Conservation (phyloP, 2,797 vertebrate genomes). For the Galago senegalensis region DNA sequence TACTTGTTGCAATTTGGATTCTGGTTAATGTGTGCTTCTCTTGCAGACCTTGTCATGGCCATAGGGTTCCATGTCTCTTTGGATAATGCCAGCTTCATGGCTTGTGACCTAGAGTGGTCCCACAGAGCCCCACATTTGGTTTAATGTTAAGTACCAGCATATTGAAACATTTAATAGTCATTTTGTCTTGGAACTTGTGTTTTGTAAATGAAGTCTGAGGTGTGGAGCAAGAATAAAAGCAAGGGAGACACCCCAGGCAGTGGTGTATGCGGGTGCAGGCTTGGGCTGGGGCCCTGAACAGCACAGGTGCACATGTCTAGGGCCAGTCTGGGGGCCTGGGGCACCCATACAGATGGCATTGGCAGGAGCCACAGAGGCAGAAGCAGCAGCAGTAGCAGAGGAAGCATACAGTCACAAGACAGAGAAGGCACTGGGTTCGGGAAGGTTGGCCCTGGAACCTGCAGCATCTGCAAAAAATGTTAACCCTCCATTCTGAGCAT, state of each 20-base stretch:
- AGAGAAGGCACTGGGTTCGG: neutral
- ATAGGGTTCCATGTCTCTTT: neutral
- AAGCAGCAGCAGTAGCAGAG: neutral
- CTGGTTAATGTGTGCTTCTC: neutral
- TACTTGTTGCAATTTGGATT: neutral
- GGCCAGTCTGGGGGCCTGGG: accelerated
- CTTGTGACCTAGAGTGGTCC: neutral
- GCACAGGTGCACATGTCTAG: neutral
- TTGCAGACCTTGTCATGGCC: neutral
- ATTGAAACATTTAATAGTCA: neutral
- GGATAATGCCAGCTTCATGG: neutral
- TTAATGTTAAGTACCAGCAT: neutral
- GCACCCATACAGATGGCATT: too few species aligned
- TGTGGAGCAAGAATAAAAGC: neutral
- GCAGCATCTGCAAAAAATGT: neutral
- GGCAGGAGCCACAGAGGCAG: neutral
- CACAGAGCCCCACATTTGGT: too few species aligned
- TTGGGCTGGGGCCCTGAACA: neutral
- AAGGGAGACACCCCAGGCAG: neutral
- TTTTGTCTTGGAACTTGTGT: conserved; percentile 19
- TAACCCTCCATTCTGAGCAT: neutral
- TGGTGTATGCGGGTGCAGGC: neutral
- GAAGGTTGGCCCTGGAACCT: neutral
- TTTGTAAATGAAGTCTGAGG: neutral
- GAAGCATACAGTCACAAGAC: accelerated